Conservation (phyloP, 2,888 invertebrate species). For the Serrognathus titanus region DNA sequence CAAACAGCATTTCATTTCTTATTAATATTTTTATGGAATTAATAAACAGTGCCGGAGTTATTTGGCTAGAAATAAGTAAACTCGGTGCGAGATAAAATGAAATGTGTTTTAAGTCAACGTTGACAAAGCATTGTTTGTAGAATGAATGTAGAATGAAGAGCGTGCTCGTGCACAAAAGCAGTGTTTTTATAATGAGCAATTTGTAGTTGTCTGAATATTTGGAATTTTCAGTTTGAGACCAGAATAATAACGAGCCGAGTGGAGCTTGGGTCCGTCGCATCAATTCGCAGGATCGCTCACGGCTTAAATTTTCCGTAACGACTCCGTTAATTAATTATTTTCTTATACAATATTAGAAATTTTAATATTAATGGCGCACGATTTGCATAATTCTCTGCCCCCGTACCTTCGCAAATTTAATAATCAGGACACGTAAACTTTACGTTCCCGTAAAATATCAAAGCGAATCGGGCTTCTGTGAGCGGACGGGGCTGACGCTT, state of each 20-base stretch:
- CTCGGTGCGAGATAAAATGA: conserved; percentile 1
- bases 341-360: conserved; percentile 26
- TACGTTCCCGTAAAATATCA: conserved; percentile 33
- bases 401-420: conserved; percentile 36
- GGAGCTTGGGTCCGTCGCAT: neutral
- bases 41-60: conserved; percentile 3
- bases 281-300: neutral
- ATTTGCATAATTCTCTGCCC: conserved; percentile 33
- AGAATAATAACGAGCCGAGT: neutral
- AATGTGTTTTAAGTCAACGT: conserved; percentile 4
- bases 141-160: conserved; percentile 41
- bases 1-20: neutral
- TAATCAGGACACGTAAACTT: conserved; percentile 39
- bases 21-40: conserved; percentile 3
- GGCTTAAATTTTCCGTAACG: conserved; percentile 2
- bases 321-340: conserved; percentile 25
- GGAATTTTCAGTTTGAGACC: conserved; percentile 23
- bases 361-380: conserved; percentile 28
- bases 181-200: conserved; percentile 42
- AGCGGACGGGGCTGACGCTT: conserved; percentile 24
- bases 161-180: conserved; percentile 39
- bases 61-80: conserved; percentile 1
- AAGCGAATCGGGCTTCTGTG: conserved; percentile 28
- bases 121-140: conserved; percentile 32
- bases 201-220: conserved; percentile 40